Conservation (phyloP, 2,797 vertebrate genomes). For the Hippopotamyrus pictus region DNA sequence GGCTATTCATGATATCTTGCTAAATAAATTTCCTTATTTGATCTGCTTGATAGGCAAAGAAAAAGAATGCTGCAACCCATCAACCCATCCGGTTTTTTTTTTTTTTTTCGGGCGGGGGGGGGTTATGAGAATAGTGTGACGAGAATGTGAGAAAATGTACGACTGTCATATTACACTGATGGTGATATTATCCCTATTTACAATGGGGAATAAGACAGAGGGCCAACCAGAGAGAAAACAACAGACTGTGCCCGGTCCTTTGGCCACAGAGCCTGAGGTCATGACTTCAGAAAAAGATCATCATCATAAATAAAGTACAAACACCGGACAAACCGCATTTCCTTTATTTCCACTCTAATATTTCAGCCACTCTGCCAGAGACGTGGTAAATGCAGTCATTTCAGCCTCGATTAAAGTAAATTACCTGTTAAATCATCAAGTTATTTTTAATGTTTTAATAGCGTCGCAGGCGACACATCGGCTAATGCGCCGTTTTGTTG, state of each 20-base stretch:
- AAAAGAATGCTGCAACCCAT: background rate
- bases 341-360: background rate
- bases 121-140: background rate
- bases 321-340: background rate
- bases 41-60: background rate
- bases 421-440: background rate
- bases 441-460: background rate
- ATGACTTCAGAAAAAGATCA: background rate
- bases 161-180: background rate
- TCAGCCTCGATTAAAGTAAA: background rate
- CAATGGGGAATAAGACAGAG: background rate
- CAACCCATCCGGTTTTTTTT: background rate
- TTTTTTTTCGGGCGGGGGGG: background rate
- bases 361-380: background rate
- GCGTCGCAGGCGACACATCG: background rate
- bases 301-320: background rate
- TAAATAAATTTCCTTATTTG: background rate
- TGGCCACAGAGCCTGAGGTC: background rate
- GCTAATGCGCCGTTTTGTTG: background rate
- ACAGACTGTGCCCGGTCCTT: background rate
- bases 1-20: background rate
- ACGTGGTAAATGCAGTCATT: background rate
- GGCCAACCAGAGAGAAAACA: background rate
- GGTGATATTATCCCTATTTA: background rate
- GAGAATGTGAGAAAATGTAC: background rate